Evolutionary conservation across 2,888 invertebrate genomes (phyloP).

Genomic region (Ophion obscuratus): DNA sequence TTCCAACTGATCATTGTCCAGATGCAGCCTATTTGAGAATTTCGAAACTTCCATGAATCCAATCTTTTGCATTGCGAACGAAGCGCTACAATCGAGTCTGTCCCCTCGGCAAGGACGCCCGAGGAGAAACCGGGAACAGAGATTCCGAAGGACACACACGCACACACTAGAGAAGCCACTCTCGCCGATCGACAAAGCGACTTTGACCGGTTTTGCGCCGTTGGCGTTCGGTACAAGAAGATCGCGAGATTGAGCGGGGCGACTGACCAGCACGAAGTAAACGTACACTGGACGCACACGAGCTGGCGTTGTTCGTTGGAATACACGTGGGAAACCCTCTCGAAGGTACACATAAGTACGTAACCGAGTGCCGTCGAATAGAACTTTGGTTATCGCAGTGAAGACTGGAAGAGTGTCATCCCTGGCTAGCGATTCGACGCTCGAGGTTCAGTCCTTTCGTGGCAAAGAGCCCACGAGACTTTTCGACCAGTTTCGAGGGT

Average conservation of each 20-base stretch:
- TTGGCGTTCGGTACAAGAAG: constrained; percentile 51
- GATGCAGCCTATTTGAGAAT: not conserved
- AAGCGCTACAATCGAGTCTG: constrained; percentile 24
- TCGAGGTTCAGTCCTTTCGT: constrained; percentile 20
- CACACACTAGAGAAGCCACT: constrained; percentile 21
- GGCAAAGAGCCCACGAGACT: constrained; percentile 10
- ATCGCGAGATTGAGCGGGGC: constrained; percentile 44
- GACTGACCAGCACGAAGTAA: constrained; percentile 34
- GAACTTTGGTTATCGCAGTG: constrained; percentile 27
- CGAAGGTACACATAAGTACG: not conserved
- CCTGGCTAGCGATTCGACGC: constrained; percentile 9
- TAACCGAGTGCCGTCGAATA: constrained; percentile 1
- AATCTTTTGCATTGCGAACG: constrained; percentile 1
- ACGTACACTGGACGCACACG: not conserved
- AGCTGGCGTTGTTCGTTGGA: not conserved
- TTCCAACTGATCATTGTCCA: not conserved
- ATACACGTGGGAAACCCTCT: not conserved
- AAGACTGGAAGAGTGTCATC: constrained; percentile 3
- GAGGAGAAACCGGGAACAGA: constrained; percentile 48
- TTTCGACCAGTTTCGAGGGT: constrained; percentile 40
- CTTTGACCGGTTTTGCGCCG: constrained; percentile 69
- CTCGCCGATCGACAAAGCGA: constrained; percentile 33
- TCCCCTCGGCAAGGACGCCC: constrained; percentile 50
- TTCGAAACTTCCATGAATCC: not conserved
- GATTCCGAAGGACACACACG: constrained; percentile 58